Base-by-base conservation (phyloP, 2,113 vertebrate species). In the Lepisosteus osseus region DNA sequence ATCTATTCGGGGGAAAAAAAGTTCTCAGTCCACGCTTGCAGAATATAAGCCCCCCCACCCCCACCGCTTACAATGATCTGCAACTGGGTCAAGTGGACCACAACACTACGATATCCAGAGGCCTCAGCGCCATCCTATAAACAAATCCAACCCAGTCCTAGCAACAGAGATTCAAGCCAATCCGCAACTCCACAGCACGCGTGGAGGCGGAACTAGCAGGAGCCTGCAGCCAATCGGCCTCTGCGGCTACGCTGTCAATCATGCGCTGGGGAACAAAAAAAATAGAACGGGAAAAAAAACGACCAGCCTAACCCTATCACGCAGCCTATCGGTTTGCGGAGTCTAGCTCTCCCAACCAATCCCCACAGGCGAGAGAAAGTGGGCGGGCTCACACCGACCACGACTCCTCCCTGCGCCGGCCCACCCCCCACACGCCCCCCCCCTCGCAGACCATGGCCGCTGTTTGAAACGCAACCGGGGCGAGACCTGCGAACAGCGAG, bases 381-480 rank as follows among this genome's bases (percentile, higher is more conserved):
- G 3, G 89, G 87, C 79, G 84, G 84, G 68, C 14, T 54, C 62
- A 14, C 59, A 11, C 59, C 17, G 59, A 61, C 13, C 29, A 29
- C 29, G 29, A 29, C 29, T 29, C 29, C 29, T 29, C 29, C 29
- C 29, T 8, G 17, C 55, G 72, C 83, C 86, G 83, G 73, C 13
- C 77, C 0, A 72, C 2, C 6, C 0, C 9, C 0, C 0, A 3
- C 29, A 66, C 15, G 61, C 40, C 82, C 76, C 84, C 76, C 47
- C 81, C 54, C 81, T 80, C 89, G 87, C 29, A 84, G 81, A 84
- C 80, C 84, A 90, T 90, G 89, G 89, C 89, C 81, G 89, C 87
- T 80, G 82, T 74, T 79, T 82, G 86, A 88, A 87, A 85, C 83
- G 82, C 86, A 82, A 82, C 80, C 84, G 74, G 84, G 84, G 86